These are phyloP conservation scores for Enteromius viviparus DNA, from an alignment of 2,797 vertebrate genomes.

Conservation along the genomic window DNA sequence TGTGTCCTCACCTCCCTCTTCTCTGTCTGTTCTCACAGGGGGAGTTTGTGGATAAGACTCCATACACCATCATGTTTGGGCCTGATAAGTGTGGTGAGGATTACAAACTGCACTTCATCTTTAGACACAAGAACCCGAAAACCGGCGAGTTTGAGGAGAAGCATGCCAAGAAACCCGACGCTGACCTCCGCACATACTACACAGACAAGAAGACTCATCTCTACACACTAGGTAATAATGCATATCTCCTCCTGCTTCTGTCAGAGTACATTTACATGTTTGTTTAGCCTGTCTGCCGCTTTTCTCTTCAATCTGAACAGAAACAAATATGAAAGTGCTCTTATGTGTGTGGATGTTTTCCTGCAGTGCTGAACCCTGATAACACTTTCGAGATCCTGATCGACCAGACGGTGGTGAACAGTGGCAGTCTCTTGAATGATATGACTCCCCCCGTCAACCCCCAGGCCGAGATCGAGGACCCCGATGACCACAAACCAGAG, in stretches of 20 bases:
- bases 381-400: constrained; percentile 94
- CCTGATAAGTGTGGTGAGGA: constrained; percentile 99
- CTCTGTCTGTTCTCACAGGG: constrained; percentile 75
- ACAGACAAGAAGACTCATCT: constrained; percentile 98
- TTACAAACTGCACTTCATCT: constrained; percentile 98
- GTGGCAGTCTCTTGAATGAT: constrained; percentile 89
- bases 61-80: constrained; percentile 98
- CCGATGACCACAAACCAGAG: constrained; percentile 93
- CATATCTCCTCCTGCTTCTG: background rate
- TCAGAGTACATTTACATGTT: background rate
- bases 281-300: background rate
- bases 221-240: constrained; percentile 86
- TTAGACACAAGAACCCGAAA: constrained; percentile 95
- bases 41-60: constrained; percentile 94
- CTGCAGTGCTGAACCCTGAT: constrained; percentile 93
- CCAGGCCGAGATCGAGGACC: constrained; percentile 92
- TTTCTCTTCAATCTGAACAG: background rate
- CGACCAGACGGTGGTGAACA: constrained; percentile 93
- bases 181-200: constrained; percentile 91
- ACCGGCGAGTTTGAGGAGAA: constrained; percentile 94
- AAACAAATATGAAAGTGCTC: background rate
- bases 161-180: constrained; percentile 92
- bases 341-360: background rate
- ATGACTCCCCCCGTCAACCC: constrained; percentile 93
- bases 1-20: background rate